Evolutionary conservation across 2,113 vertebrate species (phyloP), one percentile per base, ranked within the genome.

Genomic region (Catagonus wagneri): DNA sequence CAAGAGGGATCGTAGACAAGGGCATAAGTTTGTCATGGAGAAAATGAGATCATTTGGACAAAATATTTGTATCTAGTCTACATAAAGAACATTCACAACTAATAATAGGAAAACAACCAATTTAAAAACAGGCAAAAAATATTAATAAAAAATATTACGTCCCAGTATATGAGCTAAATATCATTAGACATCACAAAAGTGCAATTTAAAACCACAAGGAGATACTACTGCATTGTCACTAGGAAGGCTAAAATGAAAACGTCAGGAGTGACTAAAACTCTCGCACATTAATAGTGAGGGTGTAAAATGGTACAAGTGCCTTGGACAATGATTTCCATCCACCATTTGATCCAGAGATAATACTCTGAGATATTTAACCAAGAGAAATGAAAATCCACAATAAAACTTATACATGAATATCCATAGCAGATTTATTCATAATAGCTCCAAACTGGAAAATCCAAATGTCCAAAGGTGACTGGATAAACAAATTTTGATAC

Each of bases 161-260:
- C 27, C 9, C 29, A 88, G 27, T n/a, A 29, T 58, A 88, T 61
- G 25, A 74, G 27, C 56, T 61, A 50, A 75, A 50, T 63, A 88
- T 61, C 19, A 74, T 50, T 50, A 88, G 36, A 19, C 19, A 75
- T 88, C 85, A 61, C 29, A 61, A 50, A 75, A 75, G 19, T 75
- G 19, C 8, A 75, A 61, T 74, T 75, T 78, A 76, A 52, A 76
- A 75, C 63, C n/a, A 75, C 56, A 88, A 25, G 54, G 65, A 86
- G 15, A n/a, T 25, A 50, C 34, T 61, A 89, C 44, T 32, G 23
- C 9, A 27, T 52, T 76, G 8, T 39, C 58, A 71, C 61, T 44
- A 66, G 36, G 60, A 71, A 83, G 13, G 8, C 25, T 84, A 72
- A 58, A 92, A 60, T 89, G 44, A 96, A 94, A 94, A 83, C 34